A percentile compares a stretch with the other conserved stretches of the same genome.
phyloP scores from a whole-genome alignment of 1,140 invertebrate species.

The Eubasilissa regina region DNA sequence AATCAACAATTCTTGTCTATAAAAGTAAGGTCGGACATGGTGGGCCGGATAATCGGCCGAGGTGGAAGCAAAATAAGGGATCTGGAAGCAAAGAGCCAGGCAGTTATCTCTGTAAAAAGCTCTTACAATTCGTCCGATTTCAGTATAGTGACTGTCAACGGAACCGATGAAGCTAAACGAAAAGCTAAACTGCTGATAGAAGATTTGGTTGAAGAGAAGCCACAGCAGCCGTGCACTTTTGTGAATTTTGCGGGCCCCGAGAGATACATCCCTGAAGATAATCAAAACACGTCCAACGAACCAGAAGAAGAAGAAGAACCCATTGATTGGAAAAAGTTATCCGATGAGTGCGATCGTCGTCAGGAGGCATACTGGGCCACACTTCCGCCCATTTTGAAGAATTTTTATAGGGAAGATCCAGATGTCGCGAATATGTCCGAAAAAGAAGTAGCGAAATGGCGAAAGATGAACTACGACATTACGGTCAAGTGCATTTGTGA shows the following conservation, averaged over 20 bases:
- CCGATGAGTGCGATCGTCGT: constrained; percentile 70
- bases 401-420: constrained; percentile 89
- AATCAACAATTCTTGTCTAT: not conserved
- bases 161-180: constrained; percentile 70
- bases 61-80: constrained; percentile 84
- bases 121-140: constrained; percentile 65
- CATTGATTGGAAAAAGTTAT: constrained; percentile 66
- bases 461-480: constrained; percentile 81
- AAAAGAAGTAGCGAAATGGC: constrained; percentile 76
- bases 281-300: constrained; percentile 64
- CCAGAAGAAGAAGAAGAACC: constrained; percentile 64
- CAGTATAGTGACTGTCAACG: constrained; percentile 71
- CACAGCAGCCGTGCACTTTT: constrained; percentile 3
- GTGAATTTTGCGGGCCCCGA: constrained; percentile 50
- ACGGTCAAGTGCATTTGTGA: constrained; percentile 73
- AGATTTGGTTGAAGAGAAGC: constrained; percentile 60
- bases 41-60: constrained; percentile 74
- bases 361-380: constrained; percentile 76
- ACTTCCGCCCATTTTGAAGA: constrained; percentile 80
- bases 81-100: constrained; percentile 72
- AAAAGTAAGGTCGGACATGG: constrained; percentile 46
- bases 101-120: constrained; percentile 67
- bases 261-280: constrained; percentile 57
- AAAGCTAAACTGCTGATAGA: constrained; percentile 74
- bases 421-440: constrained; percentile 77